phyloP scores from a whole-genome alignment of 2,113 vertebrate genomes.

The Protobothrops mucrosquamatus region DNA sequence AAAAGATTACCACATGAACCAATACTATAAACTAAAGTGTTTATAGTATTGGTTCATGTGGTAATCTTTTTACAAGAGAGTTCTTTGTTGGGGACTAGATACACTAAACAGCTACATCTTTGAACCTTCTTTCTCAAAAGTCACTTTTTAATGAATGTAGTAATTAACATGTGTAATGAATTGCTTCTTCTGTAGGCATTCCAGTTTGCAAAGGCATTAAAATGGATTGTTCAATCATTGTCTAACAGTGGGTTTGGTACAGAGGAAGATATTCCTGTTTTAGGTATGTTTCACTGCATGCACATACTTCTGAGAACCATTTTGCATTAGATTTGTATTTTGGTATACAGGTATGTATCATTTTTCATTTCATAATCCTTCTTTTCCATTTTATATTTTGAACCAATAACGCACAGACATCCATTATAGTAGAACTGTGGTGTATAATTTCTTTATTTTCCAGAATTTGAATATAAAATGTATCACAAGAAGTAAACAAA shows the following conservation, averaged over 20 bases:
- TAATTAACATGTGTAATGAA: background rate
- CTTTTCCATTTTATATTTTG: background rate
- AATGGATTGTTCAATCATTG: slow-evolving; percentile 82
- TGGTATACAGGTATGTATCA: background rate
- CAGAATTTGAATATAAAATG: background rate
- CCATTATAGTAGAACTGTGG: background rate
- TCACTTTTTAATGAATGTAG: background rate
- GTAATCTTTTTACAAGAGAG: too few species aligned
- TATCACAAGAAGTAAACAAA: background rate
- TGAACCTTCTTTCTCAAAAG: background rate
- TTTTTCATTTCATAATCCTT: background rate
- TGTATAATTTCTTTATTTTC: background rate
- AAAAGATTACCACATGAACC: background rate
- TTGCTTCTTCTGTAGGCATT: slow-evolving; percentile 66
- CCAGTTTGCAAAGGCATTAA: slow-evolving; percentile 75
- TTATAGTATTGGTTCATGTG: too few species aligned
- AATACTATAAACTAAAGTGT: background rate
- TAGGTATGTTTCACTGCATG: slow-evolving; percentile 65
- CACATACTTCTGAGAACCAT: background rate
- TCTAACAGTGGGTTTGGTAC: slow-evolving; percentile 66
- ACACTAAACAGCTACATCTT: background rate
- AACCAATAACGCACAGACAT: background rate
- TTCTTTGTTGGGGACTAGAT: background rate
- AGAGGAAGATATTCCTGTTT: slow-evolving; percentile 53
- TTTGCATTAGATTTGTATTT: background rate